Base-by-base conservation (phyloP, 2,797 vertebrate genomes). In the Pangasius djambal region DNA sequence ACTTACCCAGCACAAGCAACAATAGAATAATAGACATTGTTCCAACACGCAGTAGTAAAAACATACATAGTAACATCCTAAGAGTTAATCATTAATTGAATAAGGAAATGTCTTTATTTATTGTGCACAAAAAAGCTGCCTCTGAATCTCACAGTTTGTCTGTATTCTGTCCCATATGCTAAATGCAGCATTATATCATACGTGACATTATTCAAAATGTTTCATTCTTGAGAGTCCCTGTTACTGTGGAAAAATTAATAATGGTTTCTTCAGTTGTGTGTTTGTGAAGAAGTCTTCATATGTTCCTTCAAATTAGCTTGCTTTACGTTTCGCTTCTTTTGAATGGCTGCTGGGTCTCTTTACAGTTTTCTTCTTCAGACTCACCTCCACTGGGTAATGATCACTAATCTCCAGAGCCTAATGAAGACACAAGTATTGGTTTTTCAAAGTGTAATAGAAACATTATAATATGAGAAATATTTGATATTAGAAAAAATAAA, bases 331-430 rank as follows among this genome's bases (percentile, higher is more conserved):
- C 44, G 63, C 7, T 74, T 31, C 0, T 67, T 37, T 83, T 13
- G 78, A 7, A 31, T 7, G 40, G 22, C 57, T 22, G 5, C 22
- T 40, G 8, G 1, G 37, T 74, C 28, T 83, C 1, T 28, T 10
- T 22, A 20, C 89, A 28, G 63, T 0, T 52, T 81, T 50, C 6
- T 52, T 89, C 89, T 82, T 91, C 83, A 96, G 92, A 79, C 87
- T 89, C 86, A 96, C 95, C 90, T 96, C 95, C 91, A 96, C 95
- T 4, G 95, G 96, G 78, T 95, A 96, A 89, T 96, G 95, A 87
- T 96, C 95, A 85, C 95, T 96, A 87, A 96, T 92, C 0, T 90
- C 0, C 61, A 92, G 90, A 88, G 95, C 89, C 96, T 96, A 65
- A 9, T 13, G 59, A 18, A 89, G 8, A 31, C n/a, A 67, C 4